Base-by-base conservation (phyloP, 2,888 invertebrate genomes). In the Eilema griseolum region DNA sequence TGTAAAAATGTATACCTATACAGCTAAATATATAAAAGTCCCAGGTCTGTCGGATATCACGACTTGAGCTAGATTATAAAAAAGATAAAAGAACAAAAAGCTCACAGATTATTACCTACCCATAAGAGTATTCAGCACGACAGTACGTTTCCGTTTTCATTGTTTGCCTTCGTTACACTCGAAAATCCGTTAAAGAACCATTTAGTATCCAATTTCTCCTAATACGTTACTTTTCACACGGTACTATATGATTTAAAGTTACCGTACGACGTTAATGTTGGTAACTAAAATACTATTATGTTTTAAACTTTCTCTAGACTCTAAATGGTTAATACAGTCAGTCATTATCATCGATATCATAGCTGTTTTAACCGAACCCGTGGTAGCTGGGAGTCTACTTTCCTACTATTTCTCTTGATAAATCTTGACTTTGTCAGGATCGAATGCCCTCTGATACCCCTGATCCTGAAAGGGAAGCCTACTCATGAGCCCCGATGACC, bases 201-300 rank as follows among this genome's bases (percentile, higher is more conserved):
- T 62, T 68, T 31, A 52, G 12, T 64, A 31, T 69, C 57, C 31
- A n/a, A 52, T 59, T 57, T 26, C 24, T 28, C 4, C 14, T 63
- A 3, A 64, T 46, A 23, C 64, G 33, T 46, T 63, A 57, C 57
- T 60, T 59, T 63, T 63, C 69, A 24, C 59, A 69, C 63, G 31
- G 37, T 57, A n/a, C 57, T 31, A 60, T 65, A 61, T 61, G 37
- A 61, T 61, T 41, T 46, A 61, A 26, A 41, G 14, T 61, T 33
- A 67, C 24, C 31, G 61, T 52, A 52, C 24, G 31, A 52, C 20
- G 23, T 52, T 31, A 23, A 52, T 52, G 61, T 61, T 20, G 67
- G 52, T 46, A 28, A 60, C 52, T 31, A 24, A n/a, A 31, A 46
- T 4, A 20, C 28, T n/a, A n/a, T 11, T 61, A n/a, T 52, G 7